Conservation (phyloP, 2,113 vertebrate genomes). For the Chlamydotis undulata region DNA sequence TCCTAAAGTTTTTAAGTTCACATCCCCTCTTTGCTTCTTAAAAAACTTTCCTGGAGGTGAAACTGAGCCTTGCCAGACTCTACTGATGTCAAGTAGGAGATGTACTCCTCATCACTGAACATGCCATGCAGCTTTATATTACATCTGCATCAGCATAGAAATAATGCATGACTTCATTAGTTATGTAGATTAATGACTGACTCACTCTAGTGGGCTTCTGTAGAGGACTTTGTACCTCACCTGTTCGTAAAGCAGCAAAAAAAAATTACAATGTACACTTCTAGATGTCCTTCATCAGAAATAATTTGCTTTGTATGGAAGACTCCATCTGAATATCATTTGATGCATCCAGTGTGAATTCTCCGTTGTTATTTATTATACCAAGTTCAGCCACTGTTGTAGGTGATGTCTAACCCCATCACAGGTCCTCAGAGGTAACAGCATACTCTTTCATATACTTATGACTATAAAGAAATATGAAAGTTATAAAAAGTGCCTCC, state of each 20-base stretch:
- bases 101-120: neutral
- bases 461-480: neutral
- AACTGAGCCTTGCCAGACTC: neutral
- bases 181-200: slow-evolving; percentile 19
- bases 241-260: neutral
- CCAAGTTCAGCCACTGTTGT: neutral
- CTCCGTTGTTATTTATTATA: neutral
- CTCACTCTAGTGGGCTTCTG: neutral
- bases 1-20: neutral
- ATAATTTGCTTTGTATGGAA: neutral
- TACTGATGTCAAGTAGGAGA: neutral
- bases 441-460: neutral
- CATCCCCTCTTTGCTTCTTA: neutral
- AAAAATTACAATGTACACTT: neutral
- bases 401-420: neutral
- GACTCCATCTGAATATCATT: neutral
- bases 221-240: neutral
- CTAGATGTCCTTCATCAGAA: neutral
- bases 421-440: neutral
- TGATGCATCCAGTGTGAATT: neutral
- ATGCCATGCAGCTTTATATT: neutral
- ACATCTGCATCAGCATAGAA: neutral
- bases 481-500: neutral
- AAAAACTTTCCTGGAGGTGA: neutral
- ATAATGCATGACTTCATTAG: slow-evolving; percentile 14